These are phyloP conservation scores for Styela plicata DNA, from an alignment of 23 tunicate species.

Conservation along the genomic window DNA sequence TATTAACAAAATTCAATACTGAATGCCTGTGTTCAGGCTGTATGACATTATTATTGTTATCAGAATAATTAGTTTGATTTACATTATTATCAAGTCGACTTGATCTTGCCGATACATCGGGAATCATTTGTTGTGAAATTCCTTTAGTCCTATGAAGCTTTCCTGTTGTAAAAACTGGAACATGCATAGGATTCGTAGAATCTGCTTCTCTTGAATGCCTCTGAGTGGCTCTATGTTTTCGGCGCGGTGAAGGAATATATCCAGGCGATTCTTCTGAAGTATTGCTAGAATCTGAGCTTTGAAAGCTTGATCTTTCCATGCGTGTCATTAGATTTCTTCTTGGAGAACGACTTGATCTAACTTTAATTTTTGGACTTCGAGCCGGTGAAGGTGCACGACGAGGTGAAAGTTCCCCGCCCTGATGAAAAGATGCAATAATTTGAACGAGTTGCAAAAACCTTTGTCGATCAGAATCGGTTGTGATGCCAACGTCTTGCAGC, in stretches of 20 bases:
- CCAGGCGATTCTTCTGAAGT: slow-evolving; percentile 14
- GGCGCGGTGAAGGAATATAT: neutral
- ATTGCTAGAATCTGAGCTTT: slow-evolving; percentile 16
- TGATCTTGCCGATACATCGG: neutral
- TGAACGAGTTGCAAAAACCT: slow-evolving; percentile 34
- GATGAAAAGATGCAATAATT: slow-evolving; percentile 32
- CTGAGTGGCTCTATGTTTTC: neutral
- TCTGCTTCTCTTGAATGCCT: neutral
- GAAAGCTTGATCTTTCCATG: neutral
- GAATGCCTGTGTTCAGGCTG: neutral
- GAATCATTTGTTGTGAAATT: neutral
- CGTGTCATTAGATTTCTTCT: neutral
- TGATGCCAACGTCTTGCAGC: slow-evolving; percentile 14
- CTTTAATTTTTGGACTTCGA: slow-evolving; percentile 9
- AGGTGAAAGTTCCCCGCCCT: slow-evolving; percentile 29
- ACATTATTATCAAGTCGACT: too few relatives aligned
- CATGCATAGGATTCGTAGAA: neutral
- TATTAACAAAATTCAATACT: neutral
- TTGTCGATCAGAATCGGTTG: slow-evolving; percentile 26
- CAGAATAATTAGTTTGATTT: neutral
- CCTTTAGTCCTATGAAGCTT: neutral
- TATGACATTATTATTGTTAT: neutral
- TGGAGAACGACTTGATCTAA: neutral
- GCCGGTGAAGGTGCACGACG: slow-evolving; percentile 2
- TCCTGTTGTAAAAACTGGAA: neutral